Evolutionary conservation across 2,888 invertebrate species (phyloP).

Genomic region (Serrognathus titanus): DNA sequence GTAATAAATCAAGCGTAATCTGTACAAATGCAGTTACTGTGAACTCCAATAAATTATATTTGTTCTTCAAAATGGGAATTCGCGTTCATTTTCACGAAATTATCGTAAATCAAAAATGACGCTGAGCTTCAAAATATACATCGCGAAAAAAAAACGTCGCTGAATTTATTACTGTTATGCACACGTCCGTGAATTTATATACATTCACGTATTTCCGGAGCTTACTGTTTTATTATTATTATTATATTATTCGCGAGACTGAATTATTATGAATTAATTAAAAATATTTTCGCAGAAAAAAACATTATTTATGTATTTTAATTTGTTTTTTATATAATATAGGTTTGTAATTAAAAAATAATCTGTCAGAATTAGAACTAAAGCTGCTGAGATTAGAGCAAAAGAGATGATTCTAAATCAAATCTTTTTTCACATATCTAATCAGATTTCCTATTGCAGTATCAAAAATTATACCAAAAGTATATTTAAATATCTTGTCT

Average conservation of each 20-base stretch:
- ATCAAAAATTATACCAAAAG: too few species aligned
- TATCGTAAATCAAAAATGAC: slow-evolving; percentile 48
- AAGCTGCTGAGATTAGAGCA: too few species aligned
- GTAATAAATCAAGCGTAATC: slow-evolving; percentile 30
- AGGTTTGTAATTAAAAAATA: too few species aligned
- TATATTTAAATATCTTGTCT: too few species aligned
- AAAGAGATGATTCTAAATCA: too few species aligned
- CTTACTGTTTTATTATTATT: not conserved
- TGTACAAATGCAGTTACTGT: slow-evolving; percentile 31
- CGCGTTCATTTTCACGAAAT: slow-evolving; percentile 49
- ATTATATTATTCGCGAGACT: not conserved
- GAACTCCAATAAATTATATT: slow-evolving; percentile 43
- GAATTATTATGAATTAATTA: too few species aligned
- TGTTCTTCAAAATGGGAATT: slow-evolving; percentile 48
- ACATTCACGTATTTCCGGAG: not conserved
- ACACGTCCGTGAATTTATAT: slow-evolving; percentile 10
- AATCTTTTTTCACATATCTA: too few species aligned
- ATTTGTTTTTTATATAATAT: too few species aligned
- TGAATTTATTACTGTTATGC: slow-evolving; percentile 18
- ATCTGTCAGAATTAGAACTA: too few species aligned
- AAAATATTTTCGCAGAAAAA: too few species aligned
- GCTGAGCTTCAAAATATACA: slow-evolving; percentile 46
- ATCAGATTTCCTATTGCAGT: too few species aligned
- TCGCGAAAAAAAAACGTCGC: slow-evolving; percentile 17
- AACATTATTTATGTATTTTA: too few species aligned